These are phyloP conservation scores for Heterodera schachtii DNA, from an alignment of 1,140 invertebrate species.

Conservation along the genomic window DNA sequence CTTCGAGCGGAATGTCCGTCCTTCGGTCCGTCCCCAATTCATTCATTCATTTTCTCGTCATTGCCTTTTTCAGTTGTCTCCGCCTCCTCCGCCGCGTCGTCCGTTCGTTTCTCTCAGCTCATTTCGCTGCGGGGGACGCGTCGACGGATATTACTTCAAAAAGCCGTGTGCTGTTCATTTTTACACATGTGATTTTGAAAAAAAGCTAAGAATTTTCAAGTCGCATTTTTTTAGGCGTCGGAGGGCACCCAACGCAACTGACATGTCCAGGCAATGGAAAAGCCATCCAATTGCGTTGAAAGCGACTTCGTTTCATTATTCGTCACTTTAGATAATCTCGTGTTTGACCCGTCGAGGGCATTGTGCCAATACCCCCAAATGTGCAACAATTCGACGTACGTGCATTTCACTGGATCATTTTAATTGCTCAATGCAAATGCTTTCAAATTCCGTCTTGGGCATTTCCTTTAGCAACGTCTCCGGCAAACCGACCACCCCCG, in stretches of 20 bases:
- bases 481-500: background rate
- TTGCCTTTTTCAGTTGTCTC: background rate
- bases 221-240: conserved; percentile 5
- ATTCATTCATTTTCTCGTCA: too few species aligned
- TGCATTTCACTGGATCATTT: background rate
- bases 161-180: conserved; percentile 5
- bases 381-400: conserved; percentile 6
- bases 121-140: conserved; percentile 17
- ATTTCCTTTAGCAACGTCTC: too few species aligned
- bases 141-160: conserved; percentile 23
- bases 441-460: too few species aligned
- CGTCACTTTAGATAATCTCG: background rate
- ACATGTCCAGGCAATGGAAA: conserved; percentile 15
- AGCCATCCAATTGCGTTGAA: background rate
- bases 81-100: conserved; percentile 1
- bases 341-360: conserved; percentile 18
- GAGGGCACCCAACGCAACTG: conserved; percentile 4
- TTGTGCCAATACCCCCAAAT: conserved; percentile 14
- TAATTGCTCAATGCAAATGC: too few species aligned
- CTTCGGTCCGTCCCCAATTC: background rate
- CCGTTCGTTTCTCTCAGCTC: background rate
- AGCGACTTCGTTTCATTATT: background rate
- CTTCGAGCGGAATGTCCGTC: background rate
- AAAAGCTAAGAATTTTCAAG: background rate
- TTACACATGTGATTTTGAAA: conserved; percentile 6